Conservation (phyloP, 2,113 vertebrate genomes). For the Prolemur simus region DNA sequence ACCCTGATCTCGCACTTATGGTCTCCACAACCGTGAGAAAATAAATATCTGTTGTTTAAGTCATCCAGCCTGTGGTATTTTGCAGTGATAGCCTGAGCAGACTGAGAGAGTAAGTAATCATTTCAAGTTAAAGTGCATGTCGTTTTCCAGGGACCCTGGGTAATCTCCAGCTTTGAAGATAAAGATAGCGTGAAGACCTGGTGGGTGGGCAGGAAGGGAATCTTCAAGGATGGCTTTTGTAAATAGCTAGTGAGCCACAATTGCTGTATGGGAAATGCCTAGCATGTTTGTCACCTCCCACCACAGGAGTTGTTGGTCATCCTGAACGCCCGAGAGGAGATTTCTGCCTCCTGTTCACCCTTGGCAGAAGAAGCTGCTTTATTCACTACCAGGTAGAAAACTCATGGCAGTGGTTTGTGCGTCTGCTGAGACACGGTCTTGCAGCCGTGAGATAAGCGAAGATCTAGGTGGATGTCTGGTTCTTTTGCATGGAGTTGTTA, state of each 20-base stretch:
- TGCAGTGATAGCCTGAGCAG: neutral
- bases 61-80: neutral
- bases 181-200: neutral
- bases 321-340: neutral
- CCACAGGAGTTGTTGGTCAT: neutral
- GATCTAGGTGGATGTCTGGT: neutral
- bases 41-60: neutral
- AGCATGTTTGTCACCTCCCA: fast-evolving
- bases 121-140: neutral
- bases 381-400: neutral
- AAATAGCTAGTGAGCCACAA: neutral
- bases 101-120: neutral
- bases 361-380: neutral
- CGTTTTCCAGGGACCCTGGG: neutral
- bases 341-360: neutral
- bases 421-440: neutral
- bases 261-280: neutral
- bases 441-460: fast-evolving
- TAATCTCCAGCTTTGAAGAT: neutral
- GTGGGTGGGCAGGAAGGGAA: neutral
- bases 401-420: neutral
- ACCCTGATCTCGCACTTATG: neutral
- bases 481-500: neutral
- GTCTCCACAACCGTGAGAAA: neutral
- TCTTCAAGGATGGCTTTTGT: neutral